phyloP scores from a whole-genome alignment of 2,888 invertebrate species.

The Lasioglossum zephyrum region DNA sequence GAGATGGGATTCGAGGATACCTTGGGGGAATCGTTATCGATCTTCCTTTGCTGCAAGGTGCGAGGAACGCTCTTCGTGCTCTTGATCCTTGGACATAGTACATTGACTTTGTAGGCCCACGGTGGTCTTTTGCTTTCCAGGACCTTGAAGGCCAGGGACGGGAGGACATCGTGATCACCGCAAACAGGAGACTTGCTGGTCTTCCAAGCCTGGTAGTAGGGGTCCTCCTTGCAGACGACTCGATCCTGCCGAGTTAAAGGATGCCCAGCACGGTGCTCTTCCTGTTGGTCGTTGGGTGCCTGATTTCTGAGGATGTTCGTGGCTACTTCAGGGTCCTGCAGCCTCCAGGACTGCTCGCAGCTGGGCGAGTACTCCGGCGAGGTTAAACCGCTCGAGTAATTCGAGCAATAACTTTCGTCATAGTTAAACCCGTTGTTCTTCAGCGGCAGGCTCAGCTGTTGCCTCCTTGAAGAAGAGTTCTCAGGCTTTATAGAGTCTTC shows the following conservation, averaged over 20 bases:
- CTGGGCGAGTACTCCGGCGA: slow-evolving; percentile 86
- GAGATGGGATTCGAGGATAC: slow-evolving; percentile 50
- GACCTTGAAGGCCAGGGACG: slow-evolving; percentile 86
- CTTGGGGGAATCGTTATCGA: slow-evolving; percentile 17
- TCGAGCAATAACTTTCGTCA: slow-evolving; percentile 82
- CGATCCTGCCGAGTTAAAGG: slow-evolving; percentile 45
- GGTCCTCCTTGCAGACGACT: slow-evolving; percentile 60
- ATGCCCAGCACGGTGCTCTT: not conserved
- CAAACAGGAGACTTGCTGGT: slow-evolving; percentile 43
- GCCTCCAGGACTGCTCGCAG: slow-evolving; percentile 87
- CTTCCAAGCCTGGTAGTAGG: slow-evolving; percentile 78
- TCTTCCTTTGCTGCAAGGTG: slow-evolving; percentile 42
- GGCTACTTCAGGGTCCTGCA: slow-evolving; percentile 53
- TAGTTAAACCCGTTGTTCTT: slow-evolving; percentile 77
- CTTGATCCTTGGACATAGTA: slow-evolving; percentile 88
- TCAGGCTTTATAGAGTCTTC: slow-evolving; percentile 57
- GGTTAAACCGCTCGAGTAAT: slow-evolving; percentile 74
- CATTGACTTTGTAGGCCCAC: slow-evolving; percentile 85
- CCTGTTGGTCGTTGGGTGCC: slow-evolving; percentile 11
- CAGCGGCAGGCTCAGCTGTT: slow-evolving; percentile 72
- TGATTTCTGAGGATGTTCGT: not conserved
- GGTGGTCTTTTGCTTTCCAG: slow-evolving; percentile 80
- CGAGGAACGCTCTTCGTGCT: slow-evolving; percentile 86
- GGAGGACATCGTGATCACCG: slow-evolving; percentile 85
- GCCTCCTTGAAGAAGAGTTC: slow-evolving; percentile 52